Base-by-base conservation (phyloP, 37 sponge, comb jelly and placozoan genomes). In the Spongilla lacustris region DNA sequence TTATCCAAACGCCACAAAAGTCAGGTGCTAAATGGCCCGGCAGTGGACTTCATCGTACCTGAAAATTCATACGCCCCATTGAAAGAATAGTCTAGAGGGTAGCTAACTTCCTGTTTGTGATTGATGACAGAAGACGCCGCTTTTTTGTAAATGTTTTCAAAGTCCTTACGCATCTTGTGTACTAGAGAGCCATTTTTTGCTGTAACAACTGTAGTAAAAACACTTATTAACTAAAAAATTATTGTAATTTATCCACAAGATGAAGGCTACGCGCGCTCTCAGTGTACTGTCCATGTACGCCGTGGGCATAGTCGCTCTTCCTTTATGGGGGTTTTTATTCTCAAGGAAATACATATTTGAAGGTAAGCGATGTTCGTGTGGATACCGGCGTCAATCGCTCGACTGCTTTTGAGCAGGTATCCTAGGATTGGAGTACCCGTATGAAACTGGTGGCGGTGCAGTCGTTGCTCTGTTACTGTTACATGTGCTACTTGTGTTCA, bases 21-120 rank as follows among this genome's bases (percentile, higher is more conserved):
- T n/a, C n/a, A n/a, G n/a, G n/a, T 24, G 35, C 36, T 22, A 34
- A 25, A 37, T 10, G 12, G n/a, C n/a, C n/a, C n/a, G n/a, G n/a
- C n/a, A n/a, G n/a, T n/a, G n/a, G n/a, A n/a, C n/a, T n/a, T n/a
- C n/a, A n/a, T n/a, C 86, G 68, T 67, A 88, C 95, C 95, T 69
- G 81, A 33, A 70, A 96, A 93, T 4, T 22, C 36, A 36, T 77
- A 74, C 2, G 91, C 23, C 1, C 68, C 83, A 37, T 91, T 96
- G 87, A 93, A 96, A 2, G 96, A 96, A 83, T 71, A 96, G 78
- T 93, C 94, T 75, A 96, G 71, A 6, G 96, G 96, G 36, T 75
- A 68, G 12, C 48, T 10, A 23, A 91, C 50, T 27, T 80, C 82
- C 29, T 84, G 31, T 49, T 87, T 85, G 32, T 86, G 80, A 66